Conservation (phyloP, 2,113 vertebrate genomes). For the Pampusana beccarii region DNA sequence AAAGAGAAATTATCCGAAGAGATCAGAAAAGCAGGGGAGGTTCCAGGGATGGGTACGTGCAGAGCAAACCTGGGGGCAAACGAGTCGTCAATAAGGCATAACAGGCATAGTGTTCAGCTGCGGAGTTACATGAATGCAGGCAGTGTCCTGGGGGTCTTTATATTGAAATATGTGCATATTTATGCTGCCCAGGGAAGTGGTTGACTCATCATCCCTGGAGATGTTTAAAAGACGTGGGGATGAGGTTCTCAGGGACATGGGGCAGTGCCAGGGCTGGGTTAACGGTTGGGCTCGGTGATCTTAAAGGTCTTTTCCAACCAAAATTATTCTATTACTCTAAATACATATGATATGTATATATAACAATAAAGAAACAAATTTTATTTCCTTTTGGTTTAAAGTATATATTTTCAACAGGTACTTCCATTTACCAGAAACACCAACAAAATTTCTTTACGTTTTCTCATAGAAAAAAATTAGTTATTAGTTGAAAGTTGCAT, state of each 20-base stretch:
- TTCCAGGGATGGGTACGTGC: background rate
- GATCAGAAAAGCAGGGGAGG: background rate
- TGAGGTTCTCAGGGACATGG: no score
- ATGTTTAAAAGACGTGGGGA: no score
- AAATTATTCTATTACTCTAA: no score
- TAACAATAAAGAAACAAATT: background rate
- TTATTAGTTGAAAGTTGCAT: background rate
- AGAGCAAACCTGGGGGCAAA: background rate
- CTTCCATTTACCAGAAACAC: background rate
- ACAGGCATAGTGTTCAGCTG: background rate
- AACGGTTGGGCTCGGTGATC: no score
- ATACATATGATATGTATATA: accelerated
- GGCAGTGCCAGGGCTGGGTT: no score
- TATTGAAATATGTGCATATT: background rate
- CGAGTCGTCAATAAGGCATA: background rate
- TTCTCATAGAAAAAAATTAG: background rate
- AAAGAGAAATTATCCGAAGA: background rate
- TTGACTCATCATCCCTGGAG: no score
- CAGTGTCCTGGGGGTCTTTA: background rate
- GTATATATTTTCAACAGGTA: background rate
- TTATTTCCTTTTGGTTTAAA: background rate
- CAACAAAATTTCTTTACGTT: background rate
- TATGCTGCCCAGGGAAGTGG: no score
- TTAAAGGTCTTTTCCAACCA: no score
- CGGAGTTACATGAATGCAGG: background rate